phyloP scores from a whole-genome alignment of 2,113 vertebrate genomes.

The Strix aluco region DNA sequence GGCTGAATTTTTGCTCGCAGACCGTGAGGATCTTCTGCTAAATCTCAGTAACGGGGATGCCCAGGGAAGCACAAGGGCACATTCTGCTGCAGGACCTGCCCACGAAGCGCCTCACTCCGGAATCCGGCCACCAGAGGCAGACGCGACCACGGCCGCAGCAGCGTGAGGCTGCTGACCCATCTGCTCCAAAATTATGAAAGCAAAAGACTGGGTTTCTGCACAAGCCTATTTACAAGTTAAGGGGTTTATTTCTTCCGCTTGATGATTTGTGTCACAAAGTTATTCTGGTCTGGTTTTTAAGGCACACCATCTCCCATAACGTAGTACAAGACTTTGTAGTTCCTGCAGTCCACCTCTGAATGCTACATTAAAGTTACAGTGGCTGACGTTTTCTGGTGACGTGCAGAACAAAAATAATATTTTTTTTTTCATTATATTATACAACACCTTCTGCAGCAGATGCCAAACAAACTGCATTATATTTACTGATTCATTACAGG shows the following conservation, averaged over 20 bases:
- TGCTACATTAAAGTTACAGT: neutral
- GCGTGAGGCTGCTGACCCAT: neutral
- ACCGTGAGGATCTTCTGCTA: neutral
- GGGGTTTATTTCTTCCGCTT: neutral
- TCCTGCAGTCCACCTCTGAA: neutral
- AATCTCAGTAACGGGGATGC: neutral
- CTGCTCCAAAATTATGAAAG: neutral
- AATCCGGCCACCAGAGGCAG: neutral
- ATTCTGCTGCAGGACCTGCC: neutral
- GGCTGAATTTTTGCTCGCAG: neutral
- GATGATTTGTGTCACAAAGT: neutral
- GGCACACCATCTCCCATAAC: neutral
- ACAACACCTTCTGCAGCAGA: conserved; percentile 12
- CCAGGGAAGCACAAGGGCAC: neutral
- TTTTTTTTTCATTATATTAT: neutral
- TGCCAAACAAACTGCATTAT: neutral
- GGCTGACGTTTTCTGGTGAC: conserved; percentile 18
- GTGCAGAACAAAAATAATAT: neutral
- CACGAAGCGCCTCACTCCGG: neutral
- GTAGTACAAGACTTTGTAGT: conserved; percentile 16
- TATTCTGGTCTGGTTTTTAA: neutral
- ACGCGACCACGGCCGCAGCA: neutral
- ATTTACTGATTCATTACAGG: neutral
- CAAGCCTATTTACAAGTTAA: neutral
- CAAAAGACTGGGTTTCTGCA: neutral